Conservation (phyloP, 2,888 invertebrate genomes). For the Euclidia mi region DNA sequence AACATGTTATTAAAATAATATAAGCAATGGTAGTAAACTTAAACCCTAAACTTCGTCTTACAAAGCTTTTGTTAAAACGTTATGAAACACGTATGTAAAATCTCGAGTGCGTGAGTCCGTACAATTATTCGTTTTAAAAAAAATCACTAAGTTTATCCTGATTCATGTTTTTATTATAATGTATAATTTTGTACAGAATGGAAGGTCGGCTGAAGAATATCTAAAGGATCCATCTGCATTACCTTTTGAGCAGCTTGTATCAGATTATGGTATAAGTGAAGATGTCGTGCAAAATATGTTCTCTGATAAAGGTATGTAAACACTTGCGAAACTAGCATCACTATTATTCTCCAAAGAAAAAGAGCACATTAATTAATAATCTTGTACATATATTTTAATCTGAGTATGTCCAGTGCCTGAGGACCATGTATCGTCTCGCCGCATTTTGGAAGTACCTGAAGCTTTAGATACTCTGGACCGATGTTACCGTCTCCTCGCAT, state of each 20-base stretch:
- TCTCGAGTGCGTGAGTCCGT: too few species aligned
- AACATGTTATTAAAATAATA: too few species aligned
- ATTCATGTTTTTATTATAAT: slow-evolving; percentile 1
- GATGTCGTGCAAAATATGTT: slow-evolving; percentile 92
- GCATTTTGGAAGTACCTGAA: slow-evolving; percentile 92
- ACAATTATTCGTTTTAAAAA: too few species aligned
- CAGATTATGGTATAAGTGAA: slow-evolving; percentile 93
- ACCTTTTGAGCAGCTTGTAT: slow-evolving; percentile 92
- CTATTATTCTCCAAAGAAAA: background rate
- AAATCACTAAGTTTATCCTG: too few species aligned
- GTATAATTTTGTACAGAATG: slow-evolving; percentile 89
- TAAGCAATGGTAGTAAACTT: too few species aligned
- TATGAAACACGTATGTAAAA: too few species aligned
- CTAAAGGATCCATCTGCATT: slow-evolving; percentile 92
- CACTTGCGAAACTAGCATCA: slow-evolving; percentile 4
- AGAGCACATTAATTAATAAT: slow-evolving; percentile 13
- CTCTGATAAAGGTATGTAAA: slow-evolving; percentile 93
- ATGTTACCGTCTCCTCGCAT: slow-evolving; percentile 93
- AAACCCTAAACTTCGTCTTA: too few species aligned
- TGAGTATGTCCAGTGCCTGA: slow-evolving; percentile 91
- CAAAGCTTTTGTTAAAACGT: too few species aligned
- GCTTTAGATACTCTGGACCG: slow-evolving; percentile 93
- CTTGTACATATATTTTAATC: slow-evolving; percentile 36
- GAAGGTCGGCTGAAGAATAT: slow-evolving; percentile 95
- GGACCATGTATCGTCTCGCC: slow-evolving; percentile 93